Conservation (phyloP, 2,888 invertebrate species). For the Drosophila paucipuncta region DNA sequence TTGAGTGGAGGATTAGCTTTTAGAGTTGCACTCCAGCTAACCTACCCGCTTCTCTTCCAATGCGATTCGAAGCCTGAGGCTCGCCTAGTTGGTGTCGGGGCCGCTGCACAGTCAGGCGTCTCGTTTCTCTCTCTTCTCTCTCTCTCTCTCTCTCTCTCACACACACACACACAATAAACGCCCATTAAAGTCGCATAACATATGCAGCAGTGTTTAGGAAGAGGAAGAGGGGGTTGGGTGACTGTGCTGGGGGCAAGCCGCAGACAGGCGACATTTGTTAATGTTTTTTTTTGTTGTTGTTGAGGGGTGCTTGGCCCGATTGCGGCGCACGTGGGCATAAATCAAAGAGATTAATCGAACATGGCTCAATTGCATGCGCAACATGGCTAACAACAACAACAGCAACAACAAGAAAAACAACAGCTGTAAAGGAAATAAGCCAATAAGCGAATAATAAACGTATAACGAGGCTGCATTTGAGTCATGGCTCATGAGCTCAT, state of each 20-base stretch:
- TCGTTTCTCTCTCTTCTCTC: constrained; percentile 52
- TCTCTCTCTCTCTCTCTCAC: constrained; percentile 30
- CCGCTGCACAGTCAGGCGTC: constrained; percentile 68
- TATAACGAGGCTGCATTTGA: constrained; percentile 53
- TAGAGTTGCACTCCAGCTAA: background rate
- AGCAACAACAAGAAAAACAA: constrained; percentile 49
- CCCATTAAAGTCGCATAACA: constrained; percentile 78
- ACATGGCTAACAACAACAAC: constrained; percentile 69
- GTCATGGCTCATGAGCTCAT: constrained; percentile 49
- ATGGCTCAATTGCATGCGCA: constrained; percentile 84
- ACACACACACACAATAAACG: constrained; percentile 69
- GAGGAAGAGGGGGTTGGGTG: background rate
- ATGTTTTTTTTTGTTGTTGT: constrained; percentile 48
- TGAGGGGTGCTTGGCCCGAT: constrained; percentile 39
- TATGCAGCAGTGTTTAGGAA: constrained; percentile 40
- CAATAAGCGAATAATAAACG: constrained; percentile 39
- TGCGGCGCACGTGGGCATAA: constrained; percentile 83
- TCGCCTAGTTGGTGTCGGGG: constrained; percentile 26
- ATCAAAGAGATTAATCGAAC: constrained; percentile 85
- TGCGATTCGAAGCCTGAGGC: constrained; percentile 54
- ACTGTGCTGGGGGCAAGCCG: constrained; percentile 18
- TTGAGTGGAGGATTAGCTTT: background rate
- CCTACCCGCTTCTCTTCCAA: background rate
- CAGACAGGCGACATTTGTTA: constrained; percentile 82
- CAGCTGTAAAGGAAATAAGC: constrained; percentile 28